Conservation (phyloP, 2,113 vertebrate species). For the Mustelus asterias region DNA sequence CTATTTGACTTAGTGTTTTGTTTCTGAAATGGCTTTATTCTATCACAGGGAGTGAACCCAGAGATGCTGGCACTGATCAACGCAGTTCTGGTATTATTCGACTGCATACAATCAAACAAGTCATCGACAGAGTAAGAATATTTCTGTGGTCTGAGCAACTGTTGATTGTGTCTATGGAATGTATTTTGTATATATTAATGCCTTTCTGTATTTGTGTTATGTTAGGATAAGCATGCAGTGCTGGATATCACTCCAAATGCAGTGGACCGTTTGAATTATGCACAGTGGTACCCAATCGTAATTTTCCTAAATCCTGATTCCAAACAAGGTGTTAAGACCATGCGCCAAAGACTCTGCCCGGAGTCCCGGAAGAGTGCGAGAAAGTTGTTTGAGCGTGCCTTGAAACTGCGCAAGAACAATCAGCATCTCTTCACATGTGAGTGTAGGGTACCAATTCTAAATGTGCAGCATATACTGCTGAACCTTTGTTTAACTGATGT, state of each 20-base stretch:
- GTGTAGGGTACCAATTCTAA: constrained; percentile 44
- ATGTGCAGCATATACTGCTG: not conserved
- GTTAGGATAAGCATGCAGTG: constrained; percentile 92
- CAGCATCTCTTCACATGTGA: constrained; percentile 97
- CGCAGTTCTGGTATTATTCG: constrained; percentile 95
- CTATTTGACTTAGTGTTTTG: not conserved
- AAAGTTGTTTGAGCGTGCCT: constrained; percentile 90
- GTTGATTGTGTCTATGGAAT: not conserved
- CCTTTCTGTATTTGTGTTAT: constrained; percentile 14
- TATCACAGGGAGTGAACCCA: constrained; percentile 83
- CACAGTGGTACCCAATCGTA: constrained; percentile 98
- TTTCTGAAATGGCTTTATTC: constrained; percentile 34
- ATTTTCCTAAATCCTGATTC: constrained; percentile 96
- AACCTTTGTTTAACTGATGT: not conserved
- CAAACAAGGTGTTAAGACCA: constrained; percentile 96
- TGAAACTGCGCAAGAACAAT: constrained; percentile 97
- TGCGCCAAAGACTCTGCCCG: constrained; percentile 87
- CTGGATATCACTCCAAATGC: constrained; percentile 98
- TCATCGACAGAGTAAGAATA: constrained; percentile 85
- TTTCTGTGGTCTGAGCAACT: not conserved
- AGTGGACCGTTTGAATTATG: constrained; percentile 94
- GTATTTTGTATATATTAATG: not conserved
- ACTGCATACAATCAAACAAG: constrained; percentile 97
- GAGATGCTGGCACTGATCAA: constrained; percentile 91
- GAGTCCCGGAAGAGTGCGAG: constrained; percentile 95